These are phyloP conservation scores for Choloepus hoffmanni DNA, from an alignment of 2,113 vertebrate species.

Conservation along the genomic window DNA sequence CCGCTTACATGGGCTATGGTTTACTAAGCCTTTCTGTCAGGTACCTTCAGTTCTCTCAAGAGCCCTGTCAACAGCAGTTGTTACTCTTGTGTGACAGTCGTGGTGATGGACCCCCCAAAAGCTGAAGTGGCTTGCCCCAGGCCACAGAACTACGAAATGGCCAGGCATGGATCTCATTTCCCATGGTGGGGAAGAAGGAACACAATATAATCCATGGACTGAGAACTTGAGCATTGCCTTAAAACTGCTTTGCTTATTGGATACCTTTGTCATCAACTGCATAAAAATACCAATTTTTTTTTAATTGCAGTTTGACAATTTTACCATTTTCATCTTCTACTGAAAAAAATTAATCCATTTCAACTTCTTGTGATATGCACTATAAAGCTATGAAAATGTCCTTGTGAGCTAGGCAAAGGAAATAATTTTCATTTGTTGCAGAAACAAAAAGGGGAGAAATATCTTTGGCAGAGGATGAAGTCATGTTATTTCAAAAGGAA, in stretches of 20 bases:
- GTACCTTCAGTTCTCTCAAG: neutral
- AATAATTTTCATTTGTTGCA: conserved; percentile 58
- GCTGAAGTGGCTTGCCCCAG: neutral
- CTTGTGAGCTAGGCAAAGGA: neutral
- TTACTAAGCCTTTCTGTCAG: neutral
- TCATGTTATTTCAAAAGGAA: conserved; percentile 33
- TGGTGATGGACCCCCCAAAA: neutral
- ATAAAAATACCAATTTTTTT: neutral
- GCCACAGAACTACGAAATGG: neutral
- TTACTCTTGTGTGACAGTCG: neutral
- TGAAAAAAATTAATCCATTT: neutral
- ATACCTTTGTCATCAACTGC: neutral
- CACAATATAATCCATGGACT: no score
- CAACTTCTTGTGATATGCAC: neutral
- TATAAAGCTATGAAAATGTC: neutral
- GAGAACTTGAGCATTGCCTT: neutral
- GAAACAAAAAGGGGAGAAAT: conserved; percentile 3
- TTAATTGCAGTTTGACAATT: conserved; percentile 13
- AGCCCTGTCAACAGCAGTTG: neutral
- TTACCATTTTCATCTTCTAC: neutral
- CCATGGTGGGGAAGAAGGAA: neutral
- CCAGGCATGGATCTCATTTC: neutral
- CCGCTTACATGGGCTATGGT: neutral
- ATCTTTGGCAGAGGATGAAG: neutral
- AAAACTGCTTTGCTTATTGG: neutral